Conservation (phyloP, 2,888 invertebrate species). For the Blastobasis adustella region DNA sequence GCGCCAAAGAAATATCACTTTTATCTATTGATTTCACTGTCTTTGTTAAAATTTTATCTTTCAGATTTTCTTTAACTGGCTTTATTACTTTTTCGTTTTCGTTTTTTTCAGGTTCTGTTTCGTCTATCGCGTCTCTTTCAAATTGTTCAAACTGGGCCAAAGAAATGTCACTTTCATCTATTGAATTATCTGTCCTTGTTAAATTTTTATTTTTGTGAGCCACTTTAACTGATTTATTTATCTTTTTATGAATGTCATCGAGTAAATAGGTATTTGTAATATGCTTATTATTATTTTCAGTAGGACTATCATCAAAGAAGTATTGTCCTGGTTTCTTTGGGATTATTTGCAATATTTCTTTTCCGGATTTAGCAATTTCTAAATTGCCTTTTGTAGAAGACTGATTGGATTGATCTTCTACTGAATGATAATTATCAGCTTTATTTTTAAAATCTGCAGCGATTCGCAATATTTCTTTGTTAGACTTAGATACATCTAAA, state of each 20-base stretch:
- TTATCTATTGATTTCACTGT: conserved; percentile 25
- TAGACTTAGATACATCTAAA: too few relatives aligned
- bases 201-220: conserved; percentile 31
- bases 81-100: conserved; percentile 26
- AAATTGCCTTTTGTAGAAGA: too few relatives aligned
- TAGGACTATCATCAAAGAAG: too few relatives aligned
- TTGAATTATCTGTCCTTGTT: conserved; percentile 29
- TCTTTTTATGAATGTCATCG: conserved; percentile 16
- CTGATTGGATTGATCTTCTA: too few relatives aligned
- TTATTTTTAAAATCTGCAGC: too few relatives aligned
- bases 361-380: too few relatives aligned
- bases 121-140: conserved; percentile 29
- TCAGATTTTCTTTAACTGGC: conserved; percentile 30
- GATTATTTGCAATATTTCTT: too few relatives aligned
- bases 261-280: too few relatives aligned
- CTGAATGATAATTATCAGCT: too few relatives aligned
- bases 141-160: conserved; percentile 47
- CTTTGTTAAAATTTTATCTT: conserved; percentile 32
- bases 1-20: conserved; percentile 39
- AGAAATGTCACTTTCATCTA: conserved; percentile 35
- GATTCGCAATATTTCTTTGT: too few relatives aligned
- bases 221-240: conserved; percentile 32
- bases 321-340: too few relatives aligned
- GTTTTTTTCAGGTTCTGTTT: conserved; percentile 13
- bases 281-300: too few relatives aligned